Base-by-base conservation (phyloP, 2,888 invertebrate genomes). In the Drosophila crucigera region DNA sequence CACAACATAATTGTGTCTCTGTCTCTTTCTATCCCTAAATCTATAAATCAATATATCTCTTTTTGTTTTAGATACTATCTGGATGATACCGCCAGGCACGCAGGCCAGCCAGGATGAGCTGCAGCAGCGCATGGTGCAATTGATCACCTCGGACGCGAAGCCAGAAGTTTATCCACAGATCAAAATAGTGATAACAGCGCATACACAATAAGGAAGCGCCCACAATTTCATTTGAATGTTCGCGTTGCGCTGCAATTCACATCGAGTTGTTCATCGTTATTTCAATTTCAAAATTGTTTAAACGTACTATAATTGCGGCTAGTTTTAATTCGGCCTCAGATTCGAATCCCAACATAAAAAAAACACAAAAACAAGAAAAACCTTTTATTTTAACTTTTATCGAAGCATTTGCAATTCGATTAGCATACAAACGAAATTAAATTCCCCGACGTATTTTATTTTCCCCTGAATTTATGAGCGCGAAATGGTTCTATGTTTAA, bases 121-220 rank as follows among this genome's bases (percentile, higher is more conserved):
- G 68, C 92, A 92, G 70, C 92, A 93, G 74, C 92, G 92, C 65
- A 93, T 93, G 93, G 91, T 93, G 76, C 93, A 93, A 85, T 80
- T 93, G 65, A 91, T 92, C 63, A 92, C 93, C 67, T 85, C 91
- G 53, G 86, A 92, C 68, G 84, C 90, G 59, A 92, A 89, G 69
- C 92, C 92, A 63, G 93, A 93, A 76, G 89, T 89, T 76, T 92
- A 90, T 83, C 93, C 93, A 77, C 93, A 93, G 91, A 91, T 93
- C 73, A 93, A 93, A 83, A 91, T 93, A 92, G 93, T 93, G 92
- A 93, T 93, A 93, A 91, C 92, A 66, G 91, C 92, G 83, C 92
- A 91, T 89, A 92, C 93, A 83, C 93, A 93, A 91, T 93, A 89
- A 92, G 73, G 50, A 41, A 28, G 39, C 66, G 69, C 41, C 28